These are phyloP conservation scores for Neodon shergylaensis DNA, from an alignment of 2,113 vertebrate genomes.

Conservation along the genomic window DNA sequence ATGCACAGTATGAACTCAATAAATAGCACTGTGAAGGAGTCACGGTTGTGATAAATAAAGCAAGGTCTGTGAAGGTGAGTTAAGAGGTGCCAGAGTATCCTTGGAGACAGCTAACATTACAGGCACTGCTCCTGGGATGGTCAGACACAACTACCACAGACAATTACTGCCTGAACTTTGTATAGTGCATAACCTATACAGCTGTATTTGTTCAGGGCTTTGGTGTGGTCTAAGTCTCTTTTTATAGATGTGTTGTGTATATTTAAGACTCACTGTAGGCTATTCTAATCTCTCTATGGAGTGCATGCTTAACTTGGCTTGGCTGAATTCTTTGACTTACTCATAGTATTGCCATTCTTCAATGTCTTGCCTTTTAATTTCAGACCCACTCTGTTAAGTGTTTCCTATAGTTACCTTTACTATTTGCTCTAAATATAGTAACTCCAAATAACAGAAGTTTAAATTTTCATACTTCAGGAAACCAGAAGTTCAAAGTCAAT, in stretches of 20 bases:
- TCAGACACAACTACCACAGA: background rate
- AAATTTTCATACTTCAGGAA: background rate
- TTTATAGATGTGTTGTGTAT: background rate
- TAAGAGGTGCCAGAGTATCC: background rate
- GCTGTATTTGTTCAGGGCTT: background rate
- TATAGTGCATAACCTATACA: background rate
- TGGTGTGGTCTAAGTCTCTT: background rate
- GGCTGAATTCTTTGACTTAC: background rate
- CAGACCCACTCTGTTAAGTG: background rate
- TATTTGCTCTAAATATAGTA: background rate
- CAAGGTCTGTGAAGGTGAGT: background rate
- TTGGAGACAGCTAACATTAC: background rate
- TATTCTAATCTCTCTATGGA: background rate
- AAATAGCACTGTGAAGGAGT: background rate
- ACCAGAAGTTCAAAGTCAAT: conserved; percentile 4
- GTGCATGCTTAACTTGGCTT: background rate
- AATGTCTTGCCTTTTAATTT: background rate
- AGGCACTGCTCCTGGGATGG: too few species aligned
- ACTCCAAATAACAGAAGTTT: background rate
- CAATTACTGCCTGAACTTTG: background rate
- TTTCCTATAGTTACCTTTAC: background rate
- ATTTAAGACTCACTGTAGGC: background rate
- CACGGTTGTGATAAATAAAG: background rate
- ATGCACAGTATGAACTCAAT: background rate
- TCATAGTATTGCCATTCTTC: too few species aligned